These are phyloP conservation scores for Dromiciops gliroides DNA, from an alignment of 2,113 vertebrate genomes.

Conservation along the genomic window DNA sequence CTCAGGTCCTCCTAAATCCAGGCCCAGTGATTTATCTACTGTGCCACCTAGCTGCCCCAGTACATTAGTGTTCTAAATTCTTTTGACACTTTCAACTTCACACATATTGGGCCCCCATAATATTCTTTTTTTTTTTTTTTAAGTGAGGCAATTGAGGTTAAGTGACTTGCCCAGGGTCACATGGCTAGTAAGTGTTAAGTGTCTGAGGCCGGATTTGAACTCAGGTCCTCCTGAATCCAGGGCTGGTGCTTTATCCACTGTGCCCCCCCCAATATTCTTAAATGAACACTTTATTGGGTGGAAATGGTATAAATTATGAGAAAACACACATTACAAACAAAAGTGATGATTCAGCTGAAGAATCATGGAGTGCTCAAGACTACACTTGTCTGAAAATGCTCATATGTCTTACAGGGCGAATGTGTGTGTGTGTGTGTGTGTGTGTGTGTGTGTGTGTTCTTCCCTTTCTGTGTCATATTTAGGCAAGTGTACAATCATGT, in stretches of 20 bases:
- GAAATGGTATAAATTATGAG: background rate
- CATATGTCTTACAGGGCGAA: background rate
- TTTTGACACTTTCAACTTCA: background rate
- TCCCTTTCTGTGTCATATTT: background rate
- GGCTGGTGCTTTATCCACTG: too few relatives aligned
- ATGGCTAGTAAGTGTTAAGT: too few relatives aligned
- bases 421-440: background rate
- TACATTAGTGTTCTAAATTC: background rate
- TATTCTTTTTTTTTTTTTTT: too few relatives aligned
- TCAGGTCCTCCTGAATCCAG: too few relatives aligned
- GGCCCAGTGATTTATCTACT: too few relatives aligned
- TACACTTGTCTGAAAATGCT: background rate
- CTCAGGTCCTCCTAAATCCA: too few relatives aligned
- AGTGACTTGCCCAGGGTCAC: too few relatives aligned
- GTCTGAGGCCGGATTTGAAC: too few relatives aligned
- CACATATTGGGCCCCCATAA: background rate
- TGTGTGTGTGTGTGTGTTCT: background rate
- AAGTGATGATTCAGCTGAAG: background rate
- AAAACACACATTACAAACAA: background rate
- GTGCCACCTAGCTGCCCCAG: too few relatives aligned
- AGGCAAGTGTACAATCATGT: background rate
- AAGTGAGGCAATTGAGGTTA: too few relatives aligned
- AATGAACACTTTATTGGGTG: background rate
- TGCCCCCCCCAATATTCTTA: background rate
- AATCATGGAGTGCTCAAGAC: background rate